phyloP scores from a whole-genome alignment of 2,888 invertebrate genomes.

The Pediacus dermestoides region DNA sequence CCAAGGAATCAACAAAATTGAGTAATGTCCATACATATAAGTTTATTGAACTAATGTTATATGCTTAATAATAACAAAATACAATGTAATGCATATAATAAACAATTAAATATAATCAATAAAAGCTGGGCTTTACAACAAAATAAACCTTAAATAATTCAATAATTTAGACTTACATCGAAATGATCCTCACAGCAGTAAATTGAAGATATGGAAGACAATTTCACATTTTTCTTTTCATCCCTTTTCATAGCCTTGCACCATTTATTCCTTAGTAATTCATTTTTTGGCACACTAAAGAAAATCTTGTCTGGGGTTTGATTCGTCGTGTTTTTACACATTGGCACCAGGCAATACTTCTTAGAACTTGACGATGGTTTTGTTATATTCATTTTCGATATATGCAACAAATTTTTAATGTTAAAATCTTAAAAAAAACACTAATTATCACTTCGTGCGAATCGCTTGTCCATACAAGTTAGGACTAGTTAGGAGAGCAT shows the following conservation, averaged over 20 bases:
- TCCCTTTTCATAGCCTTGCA: slow-evolving; percentile 6
- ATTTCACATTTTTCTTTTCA: slow-evolving; percentile 1
- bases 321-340: slow-evolving; percentile 8
- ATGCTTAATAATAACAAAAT: no score
- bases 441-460: no score
- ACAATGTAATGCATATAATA: no score
- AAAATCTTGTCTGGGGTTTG: slow-evolving; percentile 8
- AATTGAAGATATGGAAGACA: slow-evolving; percentile 3
- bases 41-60: no score
- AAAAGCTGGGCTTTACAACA: no score
- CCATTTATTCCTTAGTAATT: slow-evolving; percentile 9
- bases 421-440: no score
- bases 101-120: no score
- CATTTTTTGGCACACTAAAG: slow-evolving; percentile 9
- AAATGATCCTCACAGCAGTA: slow-evolving; percentile 11
- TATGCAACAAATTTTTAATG: no score
- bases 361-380: neutral
- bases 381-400: slow-evolving; percentile 3
- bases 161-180: slow-evolving; percentile 10
- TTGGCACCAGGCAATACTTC: slow-evolving; percentile 11
- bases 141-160: no score
- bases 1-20: no score
- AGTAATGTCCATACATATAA: no score
- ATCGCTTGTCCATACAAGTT: no score
- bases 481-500: neutral